Percentiles rank a stretch among this genome's conserved stretches.
Evolutionary conservation across 2,113 vertebrate genomes (phyloP).

Genomic region (Pituophis catenifer): DNA sequence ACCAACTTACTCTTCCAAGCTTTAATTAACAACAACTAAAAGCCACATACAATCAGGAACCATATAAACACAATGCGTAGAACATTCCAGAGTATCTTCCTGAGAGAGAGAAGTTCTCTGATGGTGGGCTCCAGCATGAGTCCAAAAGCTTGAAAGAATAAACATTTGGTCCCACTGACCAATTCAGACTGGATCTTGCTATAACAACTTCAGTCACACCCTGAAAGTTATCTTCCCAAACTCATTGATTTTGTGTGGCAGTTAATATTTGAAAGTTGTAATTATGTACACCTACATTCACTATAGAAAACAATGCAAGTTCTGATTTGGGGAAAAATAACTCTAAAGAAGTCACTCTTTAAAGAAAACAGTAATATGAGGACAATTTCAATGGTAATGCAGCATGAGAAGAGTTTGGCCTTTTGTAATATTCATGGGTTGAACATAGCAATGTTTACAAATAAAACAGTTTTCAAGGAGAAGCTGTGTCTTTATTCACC

Average conservation of each 20-base stretch:
- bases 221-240: neutral
- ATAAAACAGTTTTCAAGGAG: neutral
- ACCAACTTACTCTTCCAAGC: neutral
- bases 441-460: neutral
- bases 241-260: neutral
- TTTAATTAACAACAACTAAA: neutral
- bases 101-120: neutral
- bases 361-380: neutral
- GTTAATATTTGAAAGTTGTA: neutral
- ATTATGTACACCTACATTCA: neutral
- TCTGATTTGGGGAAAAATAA: neutral
- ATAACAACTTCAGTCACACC: neutral
- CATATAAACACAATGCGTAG: neutral
- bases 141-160: neutral
- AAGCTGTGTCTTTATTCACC: neutral
- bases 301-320: neutral
- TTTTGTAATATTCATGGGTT: neutral
- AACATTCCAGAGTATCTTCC: neutral
- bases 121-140: neutral
- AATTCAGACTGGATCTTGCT: neutral
- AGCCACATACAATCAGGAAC: neutral
- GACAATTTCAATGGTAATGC: neutral
- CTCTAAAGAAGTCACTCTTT: neutral
- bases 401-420: neutral
- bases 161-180: neutral